phyloP scores from a whole-genome alignment of 64 coral and sea anemone genomes.

The Stichodactyla helianthus region DNA sequence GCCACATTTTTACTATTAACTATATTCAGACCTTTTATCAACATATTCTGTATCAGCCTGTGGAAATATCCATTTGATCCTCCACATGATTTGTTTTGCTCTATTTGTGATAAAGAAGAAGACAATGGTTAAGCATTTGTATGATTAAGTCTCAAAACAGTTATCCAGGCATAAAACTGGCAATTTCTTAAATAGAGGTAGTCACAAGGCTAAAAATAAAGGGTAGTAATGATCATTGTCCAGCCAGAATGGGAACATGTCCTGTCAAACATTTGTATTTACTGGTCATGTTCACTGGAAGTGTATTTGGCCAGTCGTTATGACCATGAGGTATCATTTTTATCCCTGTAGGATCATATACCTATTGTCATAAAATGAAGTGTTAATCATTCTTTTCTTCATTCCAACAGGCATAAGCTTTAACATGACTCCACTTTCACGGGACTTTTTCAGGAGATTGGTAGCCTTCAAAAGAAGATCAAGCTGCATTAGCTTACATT shows the following conservation, averaged over 20 bases:
- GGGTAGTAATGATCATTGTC: too few relatives aligned
- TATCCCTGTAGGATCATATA: background rate
- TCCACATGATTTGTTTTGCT: slow-evolving; percentile 59
- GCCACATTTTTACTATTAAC: too few relatives aligned
- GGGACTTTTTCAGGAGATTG: slow-evolving; percentile 41
- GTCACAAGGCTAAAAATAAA: too few relatives aligned
- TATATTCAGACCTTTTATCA: slow-evolving; percentile 41
- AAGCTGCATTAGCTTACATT: too few relatives aligned
- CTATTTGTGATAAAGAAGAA: background rate
- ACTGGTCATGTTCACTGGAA: too few relatives aligned
- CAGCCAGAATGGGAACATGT: too few relatives aligned
- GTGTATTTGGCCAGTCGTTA: too few relatives aligned
- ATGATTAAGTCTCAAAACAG: background rate
- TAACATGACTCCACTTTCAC: slow-evolving; percentile 53
- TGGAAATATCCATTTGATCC: slow-evolving; percentile 68
- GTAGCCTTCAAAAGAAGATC: slow-evolving; percentile 10
- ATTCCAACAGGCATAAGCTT: slow-evolving; percentile 65
- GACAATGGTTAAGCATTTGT: background rate
- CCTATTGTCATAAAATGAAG: slow-evolving; percentile 47
- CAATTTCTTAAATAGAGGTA: too few relatives aligned
- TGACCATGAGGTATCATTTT: too few relatives aligned
- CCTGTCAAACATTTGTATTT: too few relatives aligned
- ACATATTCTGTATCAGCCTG: slow-evolving; percentile 65
- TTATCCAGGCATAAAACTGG: too few relatives aligned
- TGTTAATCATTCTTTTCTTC: slow-evolving; percentile 59